Conservation (phyloP, 2,797 vertebrate species). For the Micrastur ruficollis region DNA sequence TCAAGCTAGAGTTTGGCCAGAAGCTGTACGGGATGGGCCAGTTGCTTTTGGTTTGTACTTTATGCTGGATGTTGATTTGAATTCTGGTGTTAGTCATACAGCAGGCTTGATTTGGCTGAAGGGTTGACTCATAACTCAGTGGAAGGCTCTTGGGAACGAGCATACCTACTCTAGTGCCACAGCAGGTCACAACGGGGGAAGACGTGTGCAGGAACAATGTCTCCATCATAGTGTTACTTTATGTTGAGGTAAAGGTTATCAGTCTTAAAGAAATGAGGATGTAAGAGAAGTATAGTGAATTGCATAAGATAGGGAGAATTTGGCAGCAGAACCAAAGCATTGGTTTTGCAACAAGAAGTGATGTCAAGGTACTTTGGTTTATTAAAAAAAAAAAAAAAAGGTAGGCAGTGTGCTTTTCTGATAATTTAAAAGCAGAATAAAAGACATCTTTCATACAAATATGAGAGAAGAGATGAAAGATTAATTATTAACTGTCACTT, state of each 20-base stretch:
- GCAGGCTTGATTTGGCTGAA: background rate
- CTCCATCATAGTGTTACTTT: background rate
- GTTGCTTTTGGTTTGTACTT: background rate
- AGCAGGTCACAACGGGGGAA: background rate
- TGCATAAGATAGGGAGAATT: background rate
- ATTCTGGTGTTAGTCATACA: background rate
- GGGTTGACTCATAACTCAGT: background rate
- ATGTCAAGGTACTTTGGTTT: background rate
- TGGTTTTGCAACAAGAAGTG: background rate
- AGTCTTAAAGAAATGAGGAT: background rate
- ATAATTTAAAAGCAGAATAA: background rate
- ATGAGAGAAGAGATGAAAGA: background rate
- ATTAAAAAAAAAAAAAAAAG: background rate
- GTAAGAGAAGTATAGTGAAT: background rate
- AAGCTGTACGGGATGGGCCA: background rate
- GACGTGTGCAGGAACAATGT: background rate
- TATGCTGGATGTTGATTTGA: background rate
- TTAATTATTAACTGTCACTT: slow-evolving; percentile 43
- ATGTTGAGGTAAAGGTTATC: background rate
- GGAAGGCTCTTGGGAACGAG: background rate
- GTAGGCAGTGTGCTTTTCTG: background rate
- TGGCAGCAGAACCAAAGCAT: background rate
- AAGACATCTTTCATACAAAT: slow-evolving; percentile 1
- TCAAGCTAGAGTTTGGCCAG: background rate
- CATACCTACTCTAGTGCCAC: background rate